A percentile compares a stretch with the other conserved stretches of the same genome.
These are phyloP conservation scores for Lepidonotus clava DNA, from an alignment of 2,888 invertebrate species.

Conservation along the genomic window DNA sequence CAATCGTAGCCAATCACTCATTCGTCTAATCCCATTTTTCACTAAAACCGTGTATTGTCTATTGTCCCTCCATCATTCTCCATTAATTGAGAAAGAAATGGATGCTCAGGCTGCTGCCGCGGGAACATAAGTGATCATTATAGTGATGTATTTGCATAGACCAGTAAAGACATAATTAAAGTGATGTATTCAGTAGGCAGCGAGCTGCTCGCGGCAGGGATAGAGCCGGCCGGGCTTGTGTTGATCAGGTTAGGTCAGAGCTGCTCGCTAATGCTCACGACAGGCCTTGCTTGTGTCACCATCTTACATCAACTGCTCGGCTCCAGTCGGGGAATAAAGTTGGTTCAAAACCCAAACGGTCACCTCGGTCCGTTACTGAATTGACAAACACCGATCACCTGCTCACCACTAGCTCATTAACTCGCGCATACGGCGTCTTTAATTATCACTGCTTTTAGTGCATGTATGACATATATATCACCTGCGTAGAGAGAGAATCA, in stretches of 20 bases:
- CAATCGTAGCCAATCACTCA: constrained; percentile 20
- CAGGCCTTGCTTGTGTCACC: background rate
- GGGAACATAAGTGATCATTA: constrained; percentile 42
- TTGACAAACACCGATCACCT: too few species aligned
- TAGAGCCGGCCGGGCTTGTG: background rate
- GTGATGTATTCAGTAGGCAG: constrained; percentile 32
- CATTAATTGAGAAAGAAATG: constrained; percentile 48
- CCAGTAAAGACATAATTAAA: constrained; percentile 45
- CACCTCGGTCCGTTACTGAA: background rate
- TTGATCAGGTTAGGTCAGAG: constrained; percentile 30
- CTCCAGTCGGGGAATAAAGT: background rate
- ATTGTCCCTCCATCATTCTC: constrained; percentile 44
- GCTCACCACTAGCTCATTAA: too few species aligned
- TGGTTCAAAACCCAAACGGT: background rate
- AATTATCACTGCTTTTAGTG: too few species aligned
- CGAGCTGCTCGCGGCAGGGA: background rate
- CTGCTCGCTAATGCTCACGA: constrained; percentile 26
- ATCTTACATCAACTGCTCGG: background rate
- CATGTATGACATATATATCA: too few species aligned
- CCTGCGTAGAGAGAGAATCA: too few species aligned
- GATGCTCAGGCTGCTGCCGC: constrained; percentile 1
- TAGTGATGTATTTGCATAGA: constrained; percentile 45
- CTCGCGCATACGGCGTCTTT: too few species aligned
- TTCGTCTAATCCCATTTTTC: constrained; percentile 38
- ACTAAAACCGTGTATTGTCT: constrained; percentile 44